phyloP scores from a whole-genome alignment of 2,797 vertebrate species.

The Stomatorhinus walkeri region DNA sequence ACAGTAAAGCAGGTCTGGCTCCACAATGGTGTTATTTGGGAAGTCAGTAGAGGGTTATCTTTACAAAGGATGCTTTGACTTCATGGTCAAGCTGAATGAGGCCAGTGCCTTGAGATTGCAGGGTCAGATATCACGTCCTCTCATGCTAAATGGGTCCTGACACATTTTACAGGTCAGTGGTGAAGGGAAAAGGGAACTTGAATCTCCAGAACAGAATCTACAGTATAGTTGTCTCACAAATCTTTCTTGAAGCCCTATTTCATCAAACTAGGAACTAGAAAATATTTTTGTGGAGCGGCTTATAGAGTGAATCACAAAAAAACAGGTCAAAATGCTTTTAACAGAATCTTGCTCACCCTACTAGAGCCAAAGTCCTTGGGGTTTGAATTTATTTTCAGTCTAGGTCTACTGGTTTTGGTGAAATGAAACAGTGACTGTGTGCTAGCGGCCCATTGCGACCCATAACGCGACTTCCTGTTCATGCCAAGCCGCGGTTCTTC shows the following conservation, averaged over 20 bases:
- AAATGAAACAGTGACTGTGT: not conserved
- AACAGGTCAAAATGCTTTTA: not conserved
- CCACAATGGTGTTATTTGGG: not conserved
- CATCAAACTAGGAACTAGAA: not conserved
- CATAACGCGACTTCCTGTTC: not conserved
- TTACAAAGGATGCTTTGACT: not conserved
- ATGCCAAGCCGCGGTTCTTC: not conserved
- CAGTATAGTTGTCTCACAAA: not conserved
- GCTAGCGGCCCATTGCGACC: not conserved
- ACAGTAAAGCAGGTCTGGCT: not conserved
- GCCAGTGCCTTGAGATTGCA: not conserved
- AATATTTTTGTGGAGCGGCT: not conserved
- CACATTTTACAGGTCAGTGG: not conserved
- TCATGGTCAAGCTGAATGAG: not conserved
- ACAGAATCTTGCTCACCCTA: not conserved
- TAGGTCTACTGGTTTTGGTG: not conserved
- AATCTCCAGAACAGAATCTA: not conserved
- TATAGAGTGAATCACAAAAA: not conserved
- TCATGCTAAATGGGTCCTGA: not conserved
- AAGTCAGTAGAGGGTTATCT: not conserved
- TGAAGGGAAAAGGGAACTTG: not conserved
- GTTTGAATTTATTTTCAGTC: not conserved
- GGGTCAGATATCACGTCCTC: not conserved
- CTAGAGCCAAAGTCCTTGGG: not conserved
- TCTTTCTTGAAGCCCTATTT: not conserved